Base-by-base conservation (phyloP, 2,113 vertebrate species). In the Saguinus midas region DNA sequence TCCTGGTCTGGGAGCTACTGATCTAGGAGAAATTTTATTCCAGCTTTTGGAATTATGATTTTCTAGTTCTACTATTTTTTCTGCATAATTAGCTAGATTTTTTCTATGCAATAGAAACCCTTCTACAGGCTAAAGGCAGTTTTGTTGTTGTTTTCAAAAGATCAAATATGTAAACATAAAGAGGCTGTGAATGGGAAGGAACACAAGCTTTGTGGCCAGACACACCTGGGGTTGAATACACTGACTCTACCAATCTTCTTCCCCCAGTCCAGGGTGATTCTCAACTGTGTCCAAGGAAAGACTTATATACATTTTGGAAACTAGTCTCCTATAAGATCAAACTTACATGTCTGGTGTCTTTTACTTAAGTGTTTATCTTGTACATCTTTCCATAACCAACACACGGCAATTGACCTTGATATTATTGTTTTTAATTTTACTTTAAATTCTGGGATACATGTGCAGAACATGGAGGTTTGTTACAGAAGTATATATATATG, bases 281-380 rank as follows among this genome's bases (percentile, higher is more conserved):
- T 78, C 58, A 16, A 1, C 13, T 27, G 3, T 1, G 0, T 23
- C 6, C 7, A 43, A 61, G 35, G 43, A 82, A 37, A 73, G 68
- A 61, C 21, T 61, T 25, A 66, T 25, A 40, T 13, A 48, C 29
- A 40, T 93, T 79, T 66, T 21, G 16, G 55, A 87, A 90, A 68
- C 7, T 61, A 13, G 40, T 75, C 81, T 94, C 58, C 79, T 55
- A 2, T 0, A 16, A n/a, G 29, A n/a, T 37, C 45, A 35, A 81
- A 23, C 10, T 1, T 13, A 14, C 0, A n/a, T 2, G 0, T 5
- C 64, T 45, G 21, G 21, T 35, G 11, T 23, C 81, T 84, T 25
- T 27, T 29, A 9, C 14, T 29, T 40, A 37, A 27, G 5, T 27
- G 13, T 35, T 81, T 68, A 13, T 87, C 75, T 73, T 27, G 2